A percentile compares a stretch with the other conserved stretches of the same genome.
Conservation (phyloP, 1,140 invertebrate genomes). For the Macrobrachium nipponense region DNA sequence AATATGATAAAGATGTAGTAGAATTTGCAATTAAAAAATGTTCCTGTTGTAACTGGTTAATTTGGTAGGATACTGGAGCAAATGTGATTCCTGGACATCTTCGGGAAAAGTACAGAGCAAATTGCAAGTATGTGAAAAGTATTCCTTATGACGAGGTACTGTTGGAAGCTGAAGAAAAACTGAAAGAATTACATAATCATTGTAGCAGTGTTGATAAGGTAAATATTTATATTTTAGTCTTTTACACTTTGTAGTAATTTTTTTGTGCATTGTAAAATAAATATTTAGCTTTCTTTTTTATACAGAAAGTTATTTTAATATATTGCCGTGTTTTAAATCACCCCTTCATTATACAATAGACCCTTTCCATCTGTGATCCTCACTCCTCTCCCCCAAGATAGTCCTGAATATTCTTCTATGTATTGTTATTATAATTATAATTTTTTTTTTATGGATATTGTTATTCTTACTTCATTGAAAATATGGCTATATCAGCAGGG, state of each 20-base stretch:
- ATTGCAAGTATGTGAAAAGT: neutral
- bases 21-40: neutral
- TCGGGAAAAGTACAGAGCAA: slow-evolving; percentile 30
- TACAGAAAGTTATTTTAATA: no score
- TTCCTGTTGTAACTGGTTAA: neutral
- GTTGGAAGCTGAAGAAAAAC: slow-evolving; percentile 9
- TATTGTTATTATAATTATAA: no score
- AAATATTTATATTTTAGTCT: neutral
- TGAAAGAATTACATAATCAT: neutral
- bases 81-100: slow-evolving; percentile 32
- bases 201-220: slow-evolving; percentile 22
- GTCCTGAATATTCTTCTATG: no score
- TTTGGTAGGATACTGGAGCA: slow-evolving; percentile 6
- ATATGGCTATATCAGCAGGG: no score
- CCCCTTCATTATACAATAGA: no score
- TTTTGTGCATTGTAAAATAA: no score
- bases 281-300: no score
- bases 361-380: no score
- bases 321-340: no score
- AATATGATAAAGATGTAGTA: neutral
- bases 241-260: neutral
- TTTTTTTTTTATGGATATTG: no score
- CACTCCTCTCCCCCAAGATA: no score
- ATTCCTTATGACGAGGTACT: slow-evolving; percentile 3
- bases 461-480: no score